Evolutionary conservation across 2,888 invertebrate species (phyloP).

Genomic region (Spisula solida): DNA sequence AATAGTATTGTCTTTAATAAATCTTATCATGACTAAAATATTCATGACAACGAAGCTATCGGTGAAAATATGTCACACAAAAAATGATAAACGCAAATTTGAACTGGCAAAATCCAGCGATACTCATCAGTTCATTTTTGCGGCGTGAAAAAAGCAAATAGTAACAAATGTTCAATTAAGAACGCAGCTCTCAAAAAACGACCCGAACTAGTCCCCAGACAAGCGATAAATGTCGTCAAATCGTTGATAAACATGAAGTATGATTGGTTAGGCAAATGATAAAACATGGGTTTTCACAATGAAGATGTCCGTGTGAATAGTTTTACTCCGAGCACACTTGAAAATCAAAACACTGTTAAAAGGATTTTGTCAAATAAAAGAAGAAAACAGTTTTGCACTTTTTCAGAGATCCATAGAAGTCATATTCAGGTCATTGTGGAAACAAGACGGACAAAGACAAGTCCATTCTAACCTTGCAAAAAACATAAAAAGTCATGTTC

Average conservation of each 20-base stretch:
- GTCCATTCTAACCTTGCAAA: not conserved
- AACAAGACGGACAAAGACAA: not conserved
- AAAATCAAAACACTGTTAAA: not conserved
- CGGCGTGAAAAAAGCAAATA: not conserved
- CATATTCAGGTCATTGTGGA: not conserved
- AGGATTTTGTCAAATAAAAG: not conserved
- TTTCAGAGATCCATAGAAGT: not conserved
- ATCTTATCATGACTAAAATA: not conserved
- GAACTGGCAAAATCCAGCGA: not conserved
- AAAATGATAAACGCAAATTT: constrained; percentile 14
- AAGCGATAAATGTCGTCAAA: not conserved
- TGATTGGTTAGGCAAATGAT: not conserved
- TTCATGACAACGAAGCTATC: not conserved
- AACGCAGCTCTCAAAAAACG: not conserved
- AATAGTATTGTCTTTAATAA: constrained; percentile 13
- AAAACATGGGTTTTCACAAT: not conserved
- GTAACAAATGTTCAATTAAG: constrained; percentile 17
- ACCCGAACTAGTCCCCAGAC: not conserved
- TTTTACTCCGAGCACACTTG: not conserved
- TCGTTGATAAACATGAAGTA: not conserved
- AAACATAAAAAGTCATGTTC: too few species aligned
- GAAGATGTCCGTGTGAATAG: not conserved
- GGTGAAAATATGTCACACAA: not conserved
- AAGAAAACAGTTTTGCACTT: not conserved
- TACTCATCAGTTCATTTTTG: not conserved